Evolutionary conservation across 2,113 vertebrate genomes (phyloP).

Genomic region (Capreolus pygargus): DNA sequence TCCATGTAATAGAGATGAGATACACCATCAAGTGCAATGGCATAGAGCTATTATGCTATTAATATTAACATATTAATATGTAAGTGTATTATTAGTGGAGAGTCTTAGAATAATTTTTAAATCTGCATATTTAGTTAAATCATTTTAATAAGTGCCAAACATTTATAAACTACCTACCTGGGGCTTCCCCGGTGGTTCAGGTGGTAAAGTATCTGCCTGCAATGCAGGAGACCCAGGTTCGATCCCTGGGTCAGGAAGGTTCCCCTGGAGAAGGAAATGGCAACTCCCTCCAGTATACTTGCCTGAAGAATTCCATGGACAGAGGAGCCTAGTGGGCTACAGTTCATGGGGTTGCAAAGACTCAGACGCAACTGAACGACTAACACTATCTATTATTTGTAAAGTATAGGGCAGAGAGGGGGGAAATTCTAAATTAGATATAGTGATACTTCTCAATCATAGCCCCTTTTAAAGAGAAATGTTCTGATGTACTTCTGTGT

Average conservation of each 20-base stretch:
- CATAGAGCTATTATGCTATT: background rate
- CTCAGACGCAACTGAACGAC: background rate
- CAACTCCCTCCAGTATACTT: background rate
- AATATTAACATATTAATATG: background rate
- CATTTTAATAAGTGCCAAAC: background rate
- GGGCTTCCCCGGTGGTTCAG: background rate
- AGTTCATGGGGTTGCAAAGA: background rate
- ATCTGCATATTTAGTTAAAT: background rate
- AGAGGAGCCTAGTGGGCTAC: background rate
- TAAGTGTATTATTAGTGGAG: background rate
- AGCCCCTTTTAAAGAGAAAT: background rate
- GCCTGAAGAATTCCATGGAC: background rate
- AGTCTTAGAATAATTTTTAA: background rate
- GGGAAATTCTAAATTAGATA: background rate
- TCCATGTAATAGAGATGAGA: background rate
- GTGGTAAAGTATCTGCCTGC: background rate
- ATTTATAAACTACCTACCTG: background rate
- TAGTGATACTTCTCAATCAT: background rate
- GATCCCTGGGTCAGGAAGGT: background rate
- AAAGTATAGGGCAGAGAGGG: background rate
- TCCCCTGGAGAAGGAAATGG: background rate
- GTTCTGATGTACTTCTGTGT: background rate
- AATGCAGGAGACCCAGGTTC: accelerated
- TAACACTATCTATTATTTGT: background rate
- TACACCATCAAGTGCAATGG: background rate